Percentiles rank a stretch among this genome's conserved stretches.
Conservation (phyloP, 2,797 vertebrate genomes). For the Siniperca scherzeri region DNA sequence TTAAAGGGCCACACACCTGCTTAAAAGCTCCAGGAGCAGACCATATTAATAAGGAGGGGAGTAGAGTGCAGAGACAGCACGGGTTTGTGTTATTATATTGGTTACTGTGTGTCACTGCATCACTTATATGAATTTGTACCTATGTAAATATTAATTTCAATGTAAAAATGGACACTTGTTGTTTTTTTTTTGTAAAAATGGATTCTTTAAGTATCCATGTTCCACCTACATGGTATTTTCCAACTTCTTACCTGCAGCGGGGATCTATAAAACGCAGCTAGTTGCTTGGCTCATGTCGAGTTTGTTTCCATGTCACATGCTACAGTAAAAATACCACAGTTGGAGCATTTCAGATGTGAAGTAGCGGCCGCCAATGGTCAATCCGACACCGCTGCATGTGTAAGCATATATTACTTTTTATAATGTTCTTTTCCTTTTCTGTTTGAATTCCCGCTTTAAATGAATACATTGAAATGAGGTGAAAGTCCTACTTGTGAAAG, state of each 20-base stretch:
- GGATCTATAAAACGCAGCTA: not conserved
- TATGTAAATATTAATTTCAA: fast-evolving
- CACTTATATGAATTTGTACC: fast-evolving
- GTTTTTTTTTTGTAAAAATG: not conserved
- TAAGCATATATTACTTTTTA: not conserved
- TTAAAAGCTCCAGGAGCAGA: conserved; percentile 33
- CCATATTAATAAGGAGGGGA: conserved; percentile 28
- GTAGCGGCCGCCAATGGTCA: too few species aligned
- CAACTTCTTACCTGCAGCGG: not conserved
- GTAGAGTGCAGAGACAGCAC: fast-evolving
- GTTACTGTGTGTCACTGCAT: not conserved
- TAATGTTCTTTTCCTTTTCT: not conserved
- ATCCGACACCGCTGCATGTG: not conserved
- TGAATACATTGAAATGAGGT: too few species aligned
- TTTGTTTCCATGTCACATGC: fast-evolving
- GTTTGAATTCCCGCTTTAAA: not conserved
- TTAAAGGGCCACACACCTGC: not conserved
- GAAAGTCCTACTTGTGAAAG: not conserved
- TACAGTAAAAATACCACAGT: not conserved
- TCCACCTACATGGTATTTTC: not conserved
- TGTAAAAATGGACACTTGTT: fast-evolving
- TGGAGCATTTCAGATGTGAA: not conserved
- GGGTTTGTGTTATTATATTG: too few species aligned
- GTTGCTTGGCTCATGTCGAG: fast-evolving
- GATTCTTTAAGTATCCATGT: fast-evolving